These are phyloP conservation scores for Meta bourneti DNA, from an alignment of 2,888 invertebrate species.

Conservation along the genomic window DNA sequence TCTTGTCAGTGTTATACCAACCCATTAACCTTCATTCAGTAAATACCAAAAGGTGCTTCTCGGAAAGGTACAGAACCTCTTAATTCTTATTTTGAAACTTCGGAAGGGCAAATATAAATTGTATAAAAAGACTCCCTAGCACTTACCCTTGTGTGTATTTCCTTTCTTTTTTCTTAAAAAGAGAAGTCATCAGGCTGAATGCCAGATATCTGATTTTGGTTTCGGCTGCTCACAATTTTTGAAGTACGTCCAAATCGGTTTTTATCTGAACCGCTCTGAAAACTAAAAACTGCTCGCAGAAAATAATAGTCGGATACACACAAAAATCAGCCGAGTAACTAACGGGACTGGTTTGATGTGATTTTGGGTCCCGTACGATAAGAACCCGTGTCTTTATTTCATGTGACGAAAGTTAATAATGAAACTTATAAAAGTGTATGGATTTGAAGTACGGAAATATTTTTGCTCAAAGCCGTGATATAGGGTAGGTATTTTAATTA, in stretches of 20 bases:
- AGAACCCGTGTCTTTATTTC: no score
- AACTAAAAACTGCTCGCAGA: slow-evolving; percentile 3
- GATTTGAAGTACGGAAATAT: no score
- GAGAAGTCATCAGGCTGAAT: slow-evolving; percentile 44
- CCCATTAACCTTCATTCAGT: slow-evolving; percentile 23
- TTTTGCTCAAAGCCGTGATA: no score
- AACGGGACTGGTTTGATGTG: no score
- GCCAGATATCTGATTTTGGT: slow-evolving; percentile 44
- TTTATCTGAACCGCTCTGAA: slow-evolving; percentile 22
- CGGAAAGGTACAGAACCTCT: not conserved
- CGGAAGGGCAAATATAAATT: slow-evolving; percentile 31
- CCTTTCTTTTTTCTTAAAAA: not conserved
- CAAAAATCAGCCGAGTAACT: no score
- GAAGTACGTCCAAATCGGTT: slow-evolving; percentile 30
- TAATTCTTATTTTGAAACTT: slow-evolving; percentile 27
- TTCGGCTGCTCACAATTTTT: not conserved
- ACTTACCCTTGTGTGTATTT: not conserved
- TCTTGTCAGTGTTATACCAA: slow-evolving; percentile 7
- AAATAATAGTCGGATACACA: no score
- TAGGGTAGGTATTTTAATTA: no score
- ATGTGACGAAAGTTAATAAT: no score
- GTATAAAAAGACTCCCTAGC: slow-evolving; percentile 23
- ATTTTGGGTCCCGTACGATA: no score
- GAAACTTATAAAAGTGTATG: no score
- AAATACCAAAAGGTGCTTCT: not conserved